These are phyloP conservation scores for Drosophila mulleri DNA, from an alignment of 2,888 invertebrate genomes.

Conservation along the genomic window DNA sequence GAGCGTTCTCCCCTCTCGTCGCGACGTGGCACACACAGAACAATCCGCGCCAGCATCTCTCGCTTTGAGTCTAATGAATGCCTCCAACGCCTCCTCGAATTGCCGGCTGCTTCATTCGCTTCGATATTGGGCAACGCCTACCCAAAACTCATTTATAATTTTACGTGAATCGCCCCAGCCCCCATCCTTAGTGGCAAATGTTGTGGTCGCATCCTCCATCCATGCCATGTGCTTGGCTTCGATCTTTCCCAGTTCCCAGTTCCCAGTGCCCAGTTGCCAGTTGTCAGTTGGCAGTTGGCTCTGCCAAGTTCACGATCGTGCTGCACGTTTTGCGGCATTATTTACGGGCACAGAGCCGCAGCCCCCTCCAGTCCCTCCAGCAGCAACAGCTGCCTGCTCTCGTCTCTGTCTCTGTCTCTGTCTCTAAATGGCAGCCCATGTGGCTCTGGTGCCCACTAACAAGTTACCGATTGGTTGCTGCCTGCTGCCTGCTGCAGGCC, in stretches of 20 bases:
- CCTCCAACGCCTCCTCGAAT: constrained; percentile 59
- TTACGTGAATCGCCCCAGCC: constrained; percentile 62
- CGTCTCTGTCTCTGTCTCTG: constrained; percentile 28
- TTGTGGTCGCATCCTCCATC: constrained; percentile 35
- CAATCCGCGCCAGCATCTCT: constrained; percentile 39
- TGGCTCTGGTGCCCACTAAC: constrained; percentile 55
- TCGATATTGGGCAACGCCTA: constrained; percentile 75
- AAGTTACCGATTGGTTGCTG: constrained; percentile 70
- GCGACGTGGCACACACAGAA: constrained; percentile 7
- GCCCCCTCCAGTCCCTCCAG: background rate
- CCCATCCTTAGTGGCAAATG: constrained; percentile 22
- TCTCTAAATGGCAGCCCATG: constrained; percentile 16
- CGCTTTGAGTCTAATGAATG: constrained; percentile 66
- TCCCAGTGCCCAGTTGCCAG: constrained; percentile 11
- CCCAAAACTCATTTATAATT: constrained; percentile 73
- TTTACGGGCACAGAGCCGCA: constrained; percentile 58
- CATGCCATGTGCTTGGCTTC: constrained; percentile 22
- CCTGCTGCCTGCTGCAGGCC: constrained; percentile 20
- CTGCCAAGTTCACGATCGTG: constrained; percentile 71
- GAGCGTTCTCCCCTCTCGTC: constrained; percentile 1
- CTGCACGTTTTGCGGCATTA: constrained; percentile 72
- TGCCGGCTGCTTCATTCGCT: constrained; percentile 60
- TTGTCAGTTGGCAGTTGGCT: constrained; percentile 33
- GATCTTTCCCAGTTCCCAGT: constrained; percentile 31
- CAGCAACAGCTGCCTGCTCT: constrained; percentile 9